phyloP scores from a whole-genome alignment of 1,140 invertebrate genomes.

The Thaumetopoea pityocampa region DNA sequence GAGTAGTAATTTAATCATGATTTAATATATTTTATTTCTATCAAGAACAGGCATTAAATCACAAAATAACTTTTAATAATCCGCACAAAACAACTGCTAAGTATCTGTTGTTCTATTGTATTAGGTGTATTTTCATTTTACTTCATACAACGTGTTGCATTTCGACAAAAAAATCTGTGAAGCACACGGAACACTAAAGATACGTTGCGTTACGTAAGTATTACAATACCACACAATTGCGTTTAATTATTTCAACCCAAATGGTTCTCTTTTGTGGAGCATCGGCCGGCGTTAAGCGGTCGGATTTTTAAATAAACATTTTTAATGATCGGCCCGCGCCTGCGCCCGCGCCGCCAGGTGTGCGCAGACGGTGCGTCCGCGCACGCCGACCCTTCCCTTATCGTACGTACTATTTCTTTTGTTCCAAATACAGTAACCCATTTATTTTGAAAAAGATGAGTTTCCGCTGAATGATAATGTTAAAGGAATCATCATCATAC shows the following conservation, averaged over 20 bases:
- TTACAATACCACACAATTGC: constrained; percentile 13
- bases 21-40: too few species aligned
- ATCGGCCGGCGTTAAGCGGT: constrained; percentile 59
- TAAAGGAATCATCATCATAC: too few species aligned
- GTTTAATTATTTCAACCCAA: constrained; percentile 16
- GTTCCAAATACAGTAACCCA: constrained; percentile 59
- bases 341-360: constrained; percentile 58
- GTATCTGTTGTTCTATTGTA: too few species aligned
- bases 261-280: constrained; percentile 41
- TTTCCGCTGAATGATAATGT: constrained; percentile 35
- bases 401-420: constrained; percentile 58
- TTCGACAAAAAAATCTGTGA: too few species aligned
- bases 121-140: too few species aligned
- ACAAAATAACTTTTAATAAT: too few species aligned
- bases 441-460: constrained; percentile 44
- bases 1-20: too few species aligned
- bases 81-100: too few species aligned
- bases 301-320: constrained; percentile 75
- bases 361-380: constrained; percentile 55
- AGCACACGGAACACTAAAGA: too few species aligned
- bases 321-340: constrained; percentile 70
- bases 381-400: constrained; percentile 26
- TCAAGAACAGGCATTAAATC: too few species aligned
- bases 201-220: too few species aligned
- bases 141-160: too few species aligned